Percentiles rank a stretch among this genome's conserved stretches.
These are phyloP conservation scores for Neosilurus mollespiculum DNA, from an alignment of 2,797 vertebrate genomes.

Conservation along the genomic window DNA sequence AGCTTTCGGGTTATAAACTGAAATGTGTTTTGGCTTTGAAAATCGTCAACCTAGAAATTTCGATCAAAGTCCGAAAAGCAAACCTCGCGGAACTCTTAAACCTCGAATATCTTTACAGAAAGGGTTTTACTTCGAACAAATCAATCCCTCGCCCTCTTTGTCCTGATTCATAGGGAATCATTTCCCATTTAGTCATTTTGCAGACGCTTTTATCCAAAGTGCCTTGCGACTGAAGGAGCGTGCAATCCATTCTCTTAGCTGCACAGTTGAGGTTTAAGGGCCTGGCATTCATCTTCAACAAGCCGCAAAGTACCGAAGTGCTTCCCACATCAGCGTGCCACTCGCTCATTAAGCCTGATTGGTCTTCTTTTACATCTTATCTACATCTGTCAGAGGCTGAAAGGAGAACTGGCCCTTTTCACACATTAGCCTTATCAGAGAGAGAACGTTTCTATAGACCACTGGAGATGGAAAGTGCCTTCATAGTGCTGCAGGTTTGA, in stretches of 20 bases:
- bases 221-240: constrained; percentile 4
- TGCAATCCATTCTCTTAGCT: constrained; percentile 8
- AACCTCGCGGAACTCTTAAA: constrained; percentile 4
- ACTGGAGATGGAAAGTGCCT: constrained; percentile 43
- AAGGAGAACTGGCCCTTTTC: constrained; percentile 45
- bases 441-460: constrained; percentile 48
- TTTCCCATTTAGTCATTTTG: constrained; percentile 9
- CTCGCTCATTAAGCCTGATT: constrained; percentile 33
- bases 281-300: constrained; percentile 8
- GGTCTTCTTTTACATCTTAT: constrained; percentile 44
- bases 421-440: constrained; percentile 48
- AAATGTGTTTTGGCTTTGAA: constrained; percentile 5
- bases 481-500: constrained; percentile 48
- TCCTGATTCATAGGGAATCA: not conserved
- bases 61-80: not conserved
- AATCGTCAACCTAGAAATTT: not conserved
- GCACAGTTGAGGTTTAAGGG: constrained; percentile 22
- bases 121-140: not conserved
- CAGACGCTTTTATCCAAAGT: constrained; percentile 22
- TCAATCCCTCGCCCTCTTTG: not conserved
- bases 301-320: constrained; percentile 26
- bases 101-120: not conserved
- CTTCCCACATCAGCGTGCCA: constrained; percentile 15
- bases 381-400: constrained; percentile 34
- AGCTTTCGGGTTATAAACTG: not conserved